A percentile compares a stretch with the other conserved stretches of the same genome.
These are phyloP conservation scores for Ibidorhyncha struthersii DNA, from an alignment of 2,113 vertebrate species.

Conservation along the genomic window DNA sequence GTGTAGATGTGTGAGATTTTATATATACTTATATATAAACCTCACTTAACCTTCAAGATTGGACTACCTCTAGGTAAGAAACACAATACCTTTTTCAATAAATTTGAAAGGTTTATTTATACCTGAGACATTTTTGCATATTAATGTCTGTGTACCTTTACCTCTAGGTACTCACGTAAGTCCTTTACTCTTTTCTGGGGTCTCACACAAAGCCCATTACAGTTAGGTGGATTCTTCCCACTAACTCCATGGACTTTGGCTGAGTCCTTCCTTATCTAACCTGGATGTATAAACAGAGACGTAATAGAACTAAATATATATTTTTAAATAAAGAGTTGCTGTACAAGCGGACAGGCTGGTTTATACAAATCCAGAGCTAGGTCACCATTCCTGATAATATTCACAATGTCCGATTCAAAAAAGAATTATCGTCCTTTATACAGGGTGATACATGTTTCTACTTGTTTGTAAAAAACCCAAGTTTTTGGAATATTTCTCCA, in stretches of 20 bases:
- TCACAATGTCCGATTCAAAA: neutral
- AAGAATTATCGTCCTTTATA: neutral
- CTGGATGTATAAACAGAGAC: neutral
- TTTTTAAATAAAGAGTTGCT: neutral
- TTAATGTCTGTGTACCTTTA: slow-evolving; percentile 27
- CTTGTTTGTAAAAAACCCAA: neutral
- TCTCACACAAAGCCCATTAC: neutral
- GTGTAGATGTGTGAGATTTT: neutral
- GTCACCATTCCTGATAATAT: neutral
- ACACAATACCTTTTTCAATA: slow-evolving; percentile 30
- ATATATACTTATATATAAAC: neutral
- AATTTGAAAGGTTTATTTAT: slow-evolving; percentile 50
- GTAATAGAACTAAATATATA: neutral
- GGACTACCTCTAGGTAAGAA: slow-evolving; percentile 53
- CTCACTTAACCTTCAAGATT: neutral
- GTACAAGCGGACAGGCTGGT: neutral
- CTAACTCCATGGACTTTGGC: neutral
- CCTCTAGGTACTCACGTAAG: neutral
- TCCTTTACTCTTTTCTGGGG: neutral
- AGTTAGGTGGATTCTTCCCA: neutral
- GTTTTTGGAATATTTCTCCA: neutral
- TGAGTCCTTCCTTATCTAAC: neutral
- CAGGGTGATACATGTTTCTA: neutral
- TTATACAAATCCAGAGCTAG: neutral
- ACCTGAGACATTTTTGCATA: slow-evolving; percentile 70